Evolutionary conservation across 2,888 invertebrate genomes (phyloP).

Genomic region (Monoplex corrugatus): DNA sequence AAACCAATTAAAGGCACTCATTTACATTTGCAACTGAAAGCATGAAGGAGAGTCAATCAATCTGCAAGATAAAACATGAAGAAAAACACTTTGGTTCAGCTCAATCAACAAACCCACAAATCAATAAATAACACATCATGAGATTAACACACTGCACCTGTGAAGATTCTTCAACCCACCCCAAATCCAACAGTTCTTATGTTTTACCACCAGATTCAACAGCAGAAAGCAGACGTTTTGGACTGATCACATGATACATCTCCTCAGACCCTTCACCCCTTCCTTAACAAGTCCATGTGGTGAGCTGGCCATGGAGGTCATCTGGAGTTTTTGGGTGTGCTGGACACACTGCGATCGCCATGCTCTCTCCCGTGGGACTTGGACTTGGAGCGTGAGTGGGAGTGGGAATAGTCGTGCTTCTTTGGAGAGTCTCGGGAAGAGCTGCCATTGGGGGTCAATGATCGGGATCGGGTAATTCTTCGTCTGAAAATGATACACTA

Average conservation of each 20-base stretch:
- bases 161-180: not conserved
- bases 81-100: not conserved
- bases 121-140: not conserved
- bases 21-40: not conserved
- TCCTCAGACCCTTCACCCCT: not conserved
- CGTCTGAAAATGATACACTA: slow-evolving; percentile 58
- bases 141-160: too few species aligned
- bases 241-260: not conserved
- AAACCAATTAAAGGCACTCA: slow-evolving; percentile 5
- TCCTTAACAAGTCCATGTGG: too few species aligned
- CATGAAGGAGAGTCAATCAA: too few species aligned
- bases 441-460: slow-evolving; percentile 75
- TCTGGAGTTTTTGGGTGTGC: slow-evolving; percentile 77
- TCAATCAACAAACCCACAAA: not conserved
- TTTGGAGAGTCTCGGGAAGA: slow-evolving; percentile 55
- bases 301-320: slow-evolving; percentile 56
- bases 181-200: not conserved
- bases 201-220: not conserved
- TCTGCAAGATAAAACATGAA: not conserved
- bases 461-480: slow-evolving; percentile 64
- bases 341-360: slow-evolving; percentile 70
- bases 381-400: slow-evolving; percentile 58
- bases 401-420: slow-evolving; percentile 45
- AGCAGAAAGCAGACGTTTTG: not conserved
- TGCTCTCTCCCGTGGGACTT: slow-evolving; percentile 56